Percentiles rank a stretch among this genome's conserved stretches.
These are phyloP conservation scores for Molorchus minor DNA, from an alignment of 2,888 invertebrate species.

Conservation along the genomic window DNA sequence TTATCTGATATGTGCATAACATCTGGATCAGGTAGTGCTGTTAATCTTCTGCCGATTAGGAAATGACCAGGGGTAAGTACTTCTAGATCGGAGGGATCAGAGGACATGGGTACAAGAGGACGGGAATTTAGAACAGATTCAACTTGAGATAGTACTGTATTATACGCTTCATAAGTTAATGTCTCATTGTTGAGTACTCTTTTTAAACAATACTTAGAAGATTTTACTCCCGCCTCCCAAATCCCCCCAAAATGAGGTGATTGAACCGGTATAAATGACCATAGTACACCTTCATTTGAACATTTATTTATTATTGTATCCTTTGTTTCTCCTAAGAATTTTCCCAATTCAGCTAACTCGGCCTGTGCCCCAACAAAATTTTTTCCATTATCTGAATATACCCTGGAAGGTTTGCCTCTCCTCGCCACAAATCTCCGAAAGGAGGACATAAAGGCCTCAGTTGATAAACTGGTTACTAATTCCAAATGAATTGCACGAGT, in stretches of 20 bases:
- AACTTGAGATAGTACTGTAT: neutral
- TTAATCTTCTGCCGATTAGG: slow-evolving; percentile 10
- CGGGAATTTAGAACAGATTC: slow-evolving; percentile 48
- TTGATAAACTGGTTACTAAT: neutral
- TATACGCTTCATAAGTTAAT: slow-evolving; percentile 12
- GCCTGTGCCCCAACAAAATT: too few relatives aligned
- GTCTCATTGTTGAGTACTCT: neutral
- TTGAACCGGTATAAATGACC: slow-evolving; percentile 5
- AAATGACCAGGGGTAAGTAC: slow-evolving; percentile 34
- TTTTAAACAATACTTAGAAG: neutral
- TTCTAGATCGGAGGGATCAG: slow-evolving; percentile 38
- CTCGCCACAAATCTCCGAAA: slow-evolving; percentile 7
- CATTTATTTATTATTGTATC: neutral
- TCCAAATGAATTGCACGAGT: slow-evolving; percentile 5
- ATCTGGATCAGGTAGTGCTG: slow-evolving; percentile 5
- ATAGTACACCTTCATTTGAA: neutral
- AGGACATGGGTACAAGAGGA: slow-evolving; percentile 41
- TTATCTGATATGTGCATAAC: slow-evolving; percentile 8
- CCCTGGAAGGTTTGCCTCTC: neutral
- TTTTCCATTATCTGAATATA: neutral
- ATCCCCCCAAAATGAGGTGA: slow-evolving; percentile 11
- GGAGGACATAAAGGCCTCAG: neutral
- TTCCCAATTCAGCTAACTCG: neutral
- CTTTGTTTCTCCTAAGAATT: neutral
- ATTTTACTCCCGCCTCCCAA: slow-evolving; percentile 9